Percentiles rank a stretch among this genome's conserved stretches.
Conservation (phyloP, 1,140 invertebrate genomes). For the Pogonognathellus flavescens region DNA sequence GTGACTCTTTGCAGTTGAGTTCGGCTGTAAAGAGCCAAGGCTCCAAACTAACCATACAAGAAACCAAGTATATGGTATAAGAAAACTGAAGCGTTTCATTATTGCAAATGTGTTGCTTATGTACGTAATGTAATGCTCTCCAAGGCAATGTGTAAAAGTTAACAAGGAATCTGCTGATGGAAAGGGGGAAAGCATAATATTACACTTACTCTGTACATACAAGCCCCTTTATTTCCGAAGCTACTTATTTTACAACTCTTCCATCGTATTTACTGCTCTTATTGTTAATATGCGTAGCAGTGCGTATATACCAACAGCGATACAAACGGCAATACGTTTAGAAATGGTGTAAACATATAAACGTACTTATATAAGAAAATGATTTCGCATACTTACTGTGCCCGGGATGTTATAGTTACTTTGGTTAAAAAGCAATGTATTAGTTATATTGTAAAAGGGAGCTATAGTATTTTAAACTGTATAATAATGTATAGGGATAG, state of each 20-base stretch:
- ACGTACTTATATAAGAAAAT: too few relatives aligned
- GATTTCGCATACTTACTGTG: too few relatives aligned
- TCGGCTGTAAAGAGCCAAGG: not conserved
- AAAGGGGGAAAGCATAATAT: not conserved
- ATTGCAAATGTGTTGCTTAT: not conserved
- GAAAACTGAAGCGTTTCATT: too few relatives aligned
- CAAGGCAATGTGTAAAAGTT: slow-evolving; percentile 37
- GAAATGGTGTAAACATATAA: too few relatives aligned
- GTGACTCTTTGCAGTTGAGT: not conserved
- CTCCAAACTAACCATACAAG: not conserved
- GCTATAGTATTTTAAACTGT: not conserved
- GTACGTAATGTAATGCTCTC: not conserved
- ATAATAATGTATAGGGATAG: not conserved
- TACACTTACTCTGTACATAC: not conserved
- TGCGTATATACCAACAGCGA: not conserved
- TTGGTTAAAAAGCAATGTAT: too few relatives aligned
- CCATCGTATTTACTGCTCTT: not conserved
- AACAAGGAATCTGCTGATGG: slow-evolving; percentile 5
- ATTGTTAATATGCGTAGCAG: not conserved
- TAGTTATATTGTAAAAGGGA: too few relatives aligned
- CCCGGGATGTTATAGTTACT: too few relatives aligned
- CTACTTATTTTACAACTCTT: not conserved
- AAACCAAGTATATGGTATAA: not conserved
- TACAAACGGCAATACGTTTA: not conserved
- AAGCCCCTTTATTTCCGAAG: not conserved